Evolutionary conservation across 2,113 vertebrate species (phyloP), one percentile per base, ranked within the genome.

Genomic region (Pelodiscus sinensis): DNA sequence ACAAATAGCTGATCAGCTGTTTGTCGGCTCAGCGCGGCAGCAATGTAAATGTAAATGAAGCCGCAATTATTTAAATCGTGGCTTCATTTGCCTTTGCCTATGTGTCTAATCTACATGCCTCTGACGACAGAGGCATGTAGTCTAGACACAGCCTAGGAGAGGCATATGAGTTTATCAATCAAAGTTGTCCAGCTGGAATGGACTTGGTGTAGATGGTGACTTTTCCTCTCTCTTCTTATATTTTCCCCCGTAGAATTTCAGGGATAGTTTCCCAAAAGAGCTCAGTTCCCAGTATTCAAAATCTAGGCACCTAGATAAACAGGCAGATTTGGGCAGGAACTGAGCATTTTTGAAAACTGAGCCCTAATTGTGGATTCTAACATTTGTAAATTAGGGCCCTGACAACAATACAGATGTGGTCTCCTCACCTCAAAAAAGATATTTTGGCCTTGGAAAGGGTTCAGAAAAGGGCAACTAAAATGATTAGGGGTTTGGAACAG

Each of bases 201-300:
- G 44, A 4, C 15, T 1, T 29, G 54, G 82, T 83, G 24, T 29
- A 83, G 1, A 9, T 13, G 18, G 1, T 7, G 62, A 2, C 3
- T 81, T 3, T 54, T 56, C 86, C 84, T 82, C 4, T 4, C 2
- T 51, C 16, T 2, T 60, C 13, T 25, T 79, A 68, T 50, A 50
- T 50, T 25, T 25, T 25, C 7, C 38, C 21, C 11, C 10, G 25
- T 9, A 75, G 73, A 38, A 75, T 7, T 82, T 81, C 15, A 82
- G 11, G 81, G 10, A 4, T 86, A 93, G 71, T 2, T 80, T 88
- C 77, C 51, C 35, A 85, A 82, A 80, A 27, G 44, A 78, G 4
- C 24, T 80, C 31, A 71, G 31, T 10, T 31, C 2, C 29, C 13
- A 73, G 3, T 8, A 9, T 55, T 81, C 50, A 55, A 88, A 91